phyloP scores from a whole-genome alignment of 2,888 invertebrate species.

The Spisula solida region DNA sequence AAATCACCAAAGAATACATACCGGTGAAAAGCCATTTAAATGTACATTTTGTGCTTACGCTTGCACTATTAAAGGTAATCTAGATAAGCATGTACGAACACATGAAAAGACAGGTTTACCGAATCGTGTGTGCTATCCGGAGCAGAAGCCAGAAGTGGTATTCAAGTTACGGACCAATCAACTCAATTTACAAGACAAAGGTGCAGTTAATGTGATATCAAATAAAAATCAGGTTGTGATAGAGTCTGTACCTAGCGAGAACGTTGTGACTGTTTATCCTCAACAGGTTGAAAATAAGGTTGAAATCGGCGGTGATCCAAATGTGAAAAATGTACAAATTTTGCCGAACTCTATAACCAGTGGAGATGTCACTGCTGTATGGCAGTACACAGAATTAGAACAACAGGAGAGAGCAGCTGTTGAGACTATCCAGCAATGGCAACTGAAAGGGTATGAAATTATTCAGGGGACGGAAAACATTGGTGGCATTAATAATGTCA shows the following conservation, averaged over 20 bases:
- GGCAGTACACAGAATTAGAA: constrained; percentile 39
- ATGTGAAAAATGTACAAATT: constrained; percentile 27
- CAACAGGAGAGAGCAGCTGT: constrained; percentile 59
- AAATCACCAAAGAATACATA: constrained; percentile 66
- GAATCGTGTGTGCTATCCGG: not conserved
- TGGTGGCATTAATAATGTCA: not conserved
- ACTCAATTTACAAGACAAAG: not conserved
- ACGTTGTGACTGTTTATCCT: not conserved
- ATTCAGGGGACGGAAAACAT: constrained; percentile 33
- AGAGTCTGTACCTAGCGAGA: not conserved
- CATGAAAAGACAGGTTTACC: constrained; percentile 49
- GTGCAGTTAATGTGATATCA: not conserved
- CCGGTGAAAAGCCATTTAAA: constrained; percentile 66
- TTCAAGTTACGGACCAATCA: not conserved
- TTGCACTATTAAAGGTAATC: constrained; percentile 65
- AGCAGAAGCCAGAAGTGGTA: constrained; percentile 16
- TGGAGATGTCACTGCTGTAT: not conserved
- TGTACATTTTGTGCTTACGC: constrained; percentile 61
- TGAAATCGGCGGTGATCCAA: not conserved
- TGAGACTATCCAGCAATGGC: constrained; percentile 60
- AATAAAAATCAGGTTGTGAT: not conserved
- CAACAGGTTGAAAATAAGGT: constrained; percentile 14
- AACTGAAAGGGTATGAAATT: constrained; percentile 47
- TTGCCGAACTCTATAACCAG: not conserved
- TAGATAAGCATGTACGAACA: constrained; percentile 66